phyloP scores from a whole-genome alignment of 2,113 vertebrate species.

The Cyrtonyx montezumae region DNA sequence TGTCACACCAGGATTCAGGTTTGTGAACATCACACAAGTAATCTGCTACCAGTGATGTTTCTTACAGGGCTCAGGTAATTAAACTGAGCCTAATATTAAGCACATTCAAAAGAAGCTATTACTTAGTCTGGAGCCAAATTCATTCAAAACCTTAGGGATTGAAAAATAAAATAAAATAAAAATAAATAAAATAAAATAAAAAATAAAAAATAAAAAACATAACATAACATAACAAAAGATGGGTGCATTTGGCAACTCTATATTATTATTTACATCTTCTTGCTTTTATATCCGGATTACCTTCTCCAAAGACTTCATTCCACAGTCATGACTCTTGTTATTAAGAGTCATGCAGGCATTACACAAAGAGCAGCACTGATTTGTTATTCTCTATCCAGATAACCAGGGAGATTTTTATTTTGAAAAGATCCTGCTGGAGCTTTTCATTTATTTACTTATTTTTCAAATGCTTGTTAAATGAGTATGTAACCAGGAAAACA shows the following conservation, averaged over 20 bases:
- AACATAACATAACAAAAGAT: neutral
- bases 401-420: constrained; percentile 48
- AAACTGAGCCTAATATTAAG: neutral
- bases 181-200: neutral
- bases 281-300: neutral
- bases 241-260: neutral
- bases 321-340: neutral
- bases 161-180: neutral
- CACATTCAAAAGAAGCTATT: neutral
- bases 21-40: neutral
- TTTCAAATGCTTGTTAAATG: neutral
- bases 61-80: neutral
- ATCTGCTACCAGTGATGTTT: neutral
- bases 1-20: neutral
- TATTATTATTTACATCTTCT: neutral
- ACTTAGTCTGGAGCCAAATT: neutral
- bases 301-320: neutral
- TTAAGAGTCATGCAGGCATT: neutral
- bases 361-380: neutral
- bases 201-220: no score
- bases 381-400: neutral
- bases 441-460: neutral
- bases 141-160: neutral
- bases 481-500: constrained; percentile 23
- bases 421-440: neutral